A percentile compares a stretch with the other conserved stretches of the same genome.
These are phyloP conservation scores for Phalacrocorax pelagicus DNA, from an alignment of 2,113 vertebrate genomes.

Conservation along the genomic window DNA sequence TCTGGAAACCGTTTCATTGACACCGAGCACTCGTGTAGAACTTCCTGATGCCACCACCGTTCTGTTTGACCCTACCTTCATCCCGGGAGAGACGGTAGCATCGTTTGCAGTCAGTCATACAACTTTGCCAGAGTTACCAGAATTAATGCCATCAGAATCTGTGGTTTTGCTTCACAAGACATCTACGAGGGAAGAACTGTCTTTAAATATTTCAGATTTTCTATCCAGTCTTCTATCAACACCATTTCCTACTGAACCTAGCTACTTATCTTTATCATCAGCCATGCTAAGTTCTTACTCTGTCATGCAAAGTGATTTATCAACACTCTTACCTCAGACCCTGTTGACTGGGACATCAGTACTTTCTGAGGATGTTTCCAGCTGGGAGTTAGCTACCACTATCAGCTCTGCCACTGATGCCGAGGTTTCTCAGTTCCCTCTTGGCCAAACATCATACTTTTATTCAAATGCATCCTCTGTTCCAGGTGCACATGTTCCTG, in stretches of 20 bases:
- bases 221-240: conserved; percentile 21
- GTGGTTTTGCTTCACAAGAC: not conserved
- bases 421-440: not conserved
- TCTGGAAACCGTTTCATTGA: not conserved
- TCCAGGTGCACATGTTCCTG: not conserved
- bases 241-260: conserved; percentile 7
- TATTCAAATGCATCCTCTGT: not conserved
- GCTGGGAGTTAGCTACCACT: not conserved
- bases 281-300: not conserved
- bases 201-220: conserved; percentile 12
- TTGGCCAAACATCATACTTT: conserved; percentile 14
- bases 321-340: conserved; percentile 32
- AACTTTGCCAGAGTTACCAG: not conserved
- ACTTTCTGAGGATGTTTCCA: not conserved
- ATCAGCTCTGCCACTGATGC: not conserved
- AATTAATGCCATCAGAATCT: conserved; percentile 38
- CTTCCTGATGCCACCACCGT: not conserved
- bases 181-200: not conserved
- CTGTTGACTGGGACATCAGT: not conserved
- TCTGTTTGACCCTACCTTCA: not conserved
- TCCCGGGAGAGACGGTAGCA: rapidly evolving
- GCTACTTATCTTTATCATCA: not conserved
- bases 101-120: not conserved
- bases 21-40: not conserved
- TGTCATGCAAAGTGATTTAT: not conserved